These are phyloP conservation scores for Cetonia aurata DNA, from an alignment of 2,888 invertebrate genomes.

Conservation along the genomic window DNA sequence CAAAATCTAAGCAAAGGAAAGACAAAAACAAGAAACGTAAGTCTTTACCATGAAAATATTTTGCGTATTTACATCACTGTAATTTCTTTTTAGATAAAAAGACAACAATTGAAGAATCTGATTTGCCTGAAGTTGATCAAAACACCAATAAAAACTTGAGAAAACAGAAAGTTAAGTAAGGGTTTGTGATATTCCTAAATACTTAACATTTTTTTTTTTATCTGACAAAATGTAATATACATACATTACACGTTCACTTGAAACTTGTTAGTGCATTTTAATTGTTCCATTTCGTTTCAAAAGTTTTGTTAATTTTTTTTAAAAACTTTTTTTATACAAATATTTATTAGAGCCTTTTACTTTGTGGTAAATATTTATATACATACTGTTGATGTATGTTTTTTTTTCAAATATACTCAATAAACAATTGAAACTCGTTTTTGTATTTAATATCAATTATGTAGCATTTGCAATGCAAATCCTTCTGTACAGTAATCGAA, in stretches of 20 bases:
- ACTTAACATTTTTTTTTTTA: not conserved
- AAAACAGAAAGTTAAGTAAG: constrained; percentile 74
- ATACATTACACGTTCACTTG: not conserved
- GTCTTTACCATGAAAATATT: constrained; percentile 39
- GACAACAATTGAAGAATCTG: constrained; percentile 79
- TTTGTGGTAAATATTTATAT: not conserved
- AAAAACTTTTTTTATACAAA: constrained; percentile 30
- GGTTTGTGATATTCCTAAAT: not conserved
- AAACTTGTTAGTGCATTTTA: constrained; percentile 8
- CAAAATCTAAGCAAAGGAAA: constrained; percentile 79
- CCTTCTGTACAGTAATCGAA: too few relatives aligned
- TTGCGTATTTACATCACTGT: constrained; percentile 6
- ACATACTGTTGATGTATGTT: not conserved
- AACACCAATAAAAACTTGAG: constrained; percentile 83
- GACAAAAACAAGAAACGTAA: constrained; percentile 74
- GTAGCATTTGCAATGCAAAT: too few relatives aligned
- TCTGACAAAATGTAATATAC: constrained; percentile 9
- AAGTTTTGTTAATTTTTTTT: constrained; percentile 26
- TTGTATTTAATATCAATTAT: not conserved
- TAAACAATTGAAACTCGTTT: not conserved
- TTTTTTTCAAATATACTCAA: constrained; percentile 7
- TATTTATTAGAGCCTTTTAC: constrained; percentile 22
- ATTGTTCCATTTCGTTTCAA: constrained; percentile 1
- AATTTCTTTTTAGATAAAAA: constrained; percentile 53
- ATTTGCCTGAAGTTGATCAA: constrained; percentile 94